Conservation (phyloP, 2,113 vertebrate genomes). For the Aegotheles bennettii region DNA sequence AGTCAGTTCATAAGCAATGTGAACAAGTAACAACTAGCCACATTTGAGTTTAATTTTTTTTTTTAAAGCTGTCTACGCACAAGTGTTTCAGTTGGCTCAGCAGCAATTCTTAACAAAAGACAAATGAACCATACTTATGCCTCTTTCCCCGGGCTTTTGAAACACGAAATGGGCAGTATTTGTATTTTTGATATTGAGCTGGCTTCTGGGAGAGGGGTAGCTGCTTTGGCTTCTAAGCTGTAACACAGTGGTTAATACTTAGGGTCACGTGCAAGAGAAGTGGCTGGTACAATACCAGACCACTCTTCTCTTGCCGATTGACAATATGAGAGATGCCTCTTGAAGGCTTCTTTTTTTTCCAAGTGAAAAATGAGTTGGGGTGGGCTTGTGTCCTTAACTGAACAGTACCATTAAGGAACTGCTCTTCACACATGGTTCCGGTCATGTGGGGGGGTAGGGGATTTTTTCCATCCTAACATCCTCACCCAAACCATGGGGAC, state of each 20-base stretch:
- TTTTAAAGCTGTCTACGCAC: conserved; percentile 42
- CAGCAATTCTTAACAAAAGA: not conserved
- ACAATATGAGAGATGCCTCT: not conserved
- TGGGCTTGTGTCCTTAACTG: not conserved
- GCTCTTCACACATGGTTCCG: not conserved
- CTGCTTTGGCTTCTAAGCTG: not conserved
- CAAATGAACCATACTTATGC: not conserved
- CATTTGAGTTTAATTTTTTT: not conserved
- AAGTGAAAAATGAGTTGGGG: not conserved
- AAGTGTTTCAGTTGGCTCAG: not conserved
- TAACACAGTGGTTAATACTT: not conserved
- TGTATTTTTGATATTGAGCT: not conserved
- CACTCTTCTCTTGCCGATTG: not conserved
- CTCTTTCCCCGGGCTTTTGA: not conserved
- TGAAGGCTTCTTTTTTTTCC: not conserved
- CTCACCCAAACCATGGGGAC: not conserved
- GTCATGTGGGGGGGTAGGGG: not conserved
- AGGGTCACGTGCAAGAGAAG: not conserved
- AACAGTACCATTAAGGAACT: not conserved
- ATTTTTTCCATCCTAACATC: not conserved
- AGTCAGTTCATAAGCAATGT: conserved; percentile 55
- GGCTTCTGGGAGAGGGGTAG: not conserved
- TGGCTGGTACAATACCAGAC: not conserved
- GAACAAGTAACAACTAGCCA: conserved; percentile 45
- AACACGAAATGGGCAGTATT: not conserved